phyloP scores from a whole-genome alignment of 2,113 vertebrate species.

The Xiphorhynchus elegans region DNA sequence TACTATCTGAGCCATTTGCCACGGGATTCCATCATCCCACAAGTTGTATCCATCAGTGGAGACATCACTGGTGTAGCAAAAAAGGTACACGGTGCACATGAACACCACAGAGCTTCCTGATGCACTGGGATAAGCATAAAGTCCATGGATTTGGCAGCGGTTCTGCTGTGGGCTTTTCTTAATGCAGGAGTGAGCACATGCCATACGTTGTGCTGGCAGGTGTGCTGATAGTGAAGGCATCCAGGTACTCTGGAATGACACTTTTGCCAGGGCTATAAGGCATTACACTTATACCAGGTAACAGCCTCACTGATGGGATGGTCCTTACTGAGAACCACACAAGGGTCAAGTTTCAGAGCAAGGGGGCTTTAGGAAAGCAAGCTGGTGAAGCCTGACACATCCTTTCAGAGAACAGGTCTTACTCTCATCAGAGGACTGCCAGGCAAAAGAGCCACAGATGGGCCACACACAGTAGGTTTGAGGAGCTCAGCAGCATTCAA shows the following conservation, averaged over 20 bases:
- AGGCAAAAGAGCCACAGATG: not conserved
- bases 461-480: not conserved
- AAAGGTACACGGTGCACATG: rapidly evolving
- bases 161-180: not conserved
- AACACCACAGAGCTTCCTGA: not conserved
- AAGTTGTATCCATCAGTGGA: not conserved
- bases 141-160: not conserved
- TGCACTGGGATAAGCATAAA: not conserved
- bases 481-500: not conserved
- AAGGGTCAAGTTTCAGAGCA: not conserved
- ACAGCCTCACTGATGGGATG: not conserved
- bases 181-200: not conserved
- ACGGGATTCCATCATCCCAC: not conserved
- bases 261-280: not conserved
- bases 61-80: not conserved
- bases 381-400: not conserved
- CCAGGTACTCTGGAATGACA: slow-evolving; percentile 21
- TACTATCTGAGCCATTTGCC: not conserved
- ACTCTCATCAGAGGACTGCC: not conserved
- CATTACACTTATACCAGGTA: not conserved
- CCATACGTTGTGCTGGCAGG: not conserved
- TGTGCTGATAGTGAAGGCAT: not conserved
- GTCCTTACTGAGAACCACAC: not conserved
- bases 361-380: not conserved
- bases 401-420: not conserved